phyloP scores from a whole-genome alignment of 1,140 invertebrate genomes.

The Drosophila asahinai region DNA sequence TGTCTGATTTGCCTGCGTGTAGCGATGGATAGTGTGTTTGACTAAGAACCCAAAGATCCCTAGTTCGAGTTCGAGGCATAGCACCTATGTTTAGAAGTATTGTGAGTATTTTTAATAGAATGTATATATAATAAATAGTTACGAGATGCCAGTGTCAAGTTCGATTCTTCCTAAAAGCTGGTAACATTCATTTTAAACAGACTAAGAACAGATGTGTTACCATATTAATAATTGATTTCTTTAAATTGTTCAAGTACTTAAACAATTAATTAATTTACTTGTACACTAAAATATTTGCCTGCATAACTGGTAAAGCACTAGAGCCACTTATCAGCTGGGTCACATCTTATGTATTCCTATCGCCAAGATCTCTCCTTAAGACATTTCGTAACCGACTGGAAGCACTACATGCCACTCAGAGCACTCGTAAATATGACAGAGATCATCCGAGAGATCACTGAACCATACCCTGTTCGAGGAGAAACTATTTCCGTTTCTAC shows the following conservation, averaged over 20 bases:
- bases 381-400: conserved; percentile 21
- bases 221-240: background rate
- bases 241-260: background rate
- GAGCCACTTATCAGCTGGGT: conserved; percentile 39
- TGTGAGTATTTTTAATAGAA: too few species aligned
- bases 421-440: conserved; percentile 58
- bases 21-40: too few species aligned
- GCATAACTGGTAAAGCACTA: conserved; percentile 3
- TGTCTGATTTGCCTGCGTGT: too few species aligned
- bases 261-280: conserved; percentile 3
- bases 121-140: too few species aligned
- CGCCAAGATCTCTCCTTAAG: conserved; percentile 18
- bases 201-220: too few species aligned
- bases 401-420: conserved; percentile 28
- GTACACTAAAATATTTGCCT: background rate
- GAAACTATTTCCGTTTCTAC: conserved; percentile 70
- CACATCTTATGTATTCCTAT: conserved; percentile 11
- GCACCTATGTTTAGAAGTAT: too few species aligned
- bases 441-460: conserved; percentile 66
- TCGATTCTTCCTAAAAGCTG: too few species aligned
- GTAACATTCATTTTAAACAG: too few species aligned
- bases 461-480: conserved; percentile 50
- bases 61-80: too few species aligned
- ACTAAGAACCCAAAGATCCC: too few species aligned
- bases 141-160: too few species aligned